Evolutionary conservation across 2,113 vertebrate genomes (phyloP).

Genomic region (Myotis lucifugus): DNA sequence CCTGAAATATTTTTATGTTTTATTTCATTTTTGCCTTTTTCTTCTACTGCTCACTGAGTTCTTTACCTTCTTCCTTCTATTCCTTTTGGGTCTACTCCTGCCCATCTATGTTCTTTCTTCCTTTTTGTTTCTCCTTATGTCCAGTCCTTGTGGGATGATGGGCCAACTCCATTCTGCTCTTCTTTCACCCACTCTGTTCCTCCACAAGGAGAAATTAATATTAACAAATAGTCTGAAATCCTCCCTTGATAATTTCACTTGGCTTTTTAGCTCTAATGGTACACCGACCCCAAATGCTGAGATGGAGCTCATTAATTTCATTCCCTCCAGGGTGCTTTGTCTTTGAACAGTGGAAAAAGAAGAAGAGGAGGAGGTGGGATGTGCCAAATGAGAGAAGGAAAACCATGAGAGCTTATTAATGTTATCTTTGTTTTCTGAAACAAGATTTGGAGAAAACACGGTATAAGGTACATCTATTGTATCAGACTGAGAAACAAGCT

Average conservation of each 20-base stretch:
- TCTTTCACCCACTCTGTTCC: background rate
- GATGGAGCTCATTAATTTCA: conserved; percentile 26
- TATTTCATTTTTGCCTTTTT: background rate
- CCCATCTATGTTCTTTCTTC: background rate
- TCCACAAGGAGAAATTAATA: background rate
- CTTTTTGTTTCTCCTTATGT: background rate
- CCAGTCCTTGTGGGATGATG: background rate
- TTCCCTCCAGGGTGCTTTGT: background rate
- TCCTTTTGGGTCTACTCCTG: background rate
- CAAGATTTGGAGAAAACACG: conserved; percentile 19
- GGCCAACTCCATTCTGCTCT: background rate
- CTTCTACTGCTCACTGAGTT: background rate
- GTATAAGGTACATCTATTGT: background rate
- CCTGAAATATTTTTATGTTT: background rate
- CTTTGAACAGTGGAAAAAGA: conserved; percentile 21
- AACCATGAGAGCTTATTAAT: conserved; percentile 35
- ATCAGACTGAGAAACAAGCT: conserved; percentile 30
- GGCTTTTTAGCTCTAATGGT: background rate
- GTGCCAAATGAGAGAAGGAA: background rate
- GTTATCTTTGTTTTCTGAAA: conserved; percentile 45
- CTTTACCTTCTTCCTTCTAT: background rate
- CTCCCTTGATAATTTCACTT: conserved; percentile 36
- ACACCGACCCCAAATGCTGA: background rate
- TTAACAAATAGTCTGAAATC: conserved; percentile 7
- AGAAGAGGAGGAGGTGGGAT: background rate